Evolutionary conservation across 1,140 invertebrate genomes (phyloP), one percentile per base, ranked within the genome.

Genomic region (Tribolium castaneum): DNA sequence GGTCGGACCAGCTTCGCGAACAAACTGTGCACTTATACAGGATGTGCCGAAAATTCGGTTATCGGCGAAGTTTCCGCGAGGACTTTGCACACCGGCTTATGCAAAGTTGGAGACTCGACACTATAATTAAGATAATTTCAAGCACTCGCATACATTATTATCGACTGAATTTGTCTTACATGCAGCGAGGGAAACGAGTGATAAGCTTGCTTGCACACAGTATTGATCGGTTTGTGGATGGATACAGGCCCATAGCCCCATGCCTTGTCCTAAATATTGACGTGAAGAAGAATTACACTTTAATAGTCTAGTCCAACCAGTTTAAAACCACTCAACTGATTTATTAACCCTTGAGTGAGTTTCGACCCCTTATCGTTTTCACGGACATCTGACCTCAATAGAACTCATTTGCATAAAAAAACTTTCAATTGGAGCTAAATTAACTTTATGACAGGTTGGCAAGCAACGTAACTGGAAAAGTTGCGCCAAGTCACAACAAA

Each of bases 1-100:
- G 75, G 59, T 35, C 59, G 59, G 59, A 66, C 59, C 59, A 66
- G 59, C 30, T 13, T 30, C 14, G 10, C 54, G 19, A 22, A 1
- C 54, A 4, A 30, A 5, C 22, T 25, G 22, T 25, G 5, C 22
- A 25, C 22, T 25, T 25, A 25, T 25, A 25, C 22, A 25, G 22
- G 22, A 25, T 25, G 22, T 25, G 25, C 25, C 25, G 25, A 30
- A 30, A 30, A 30, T 2, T 30, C 6, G 25, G 1, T 4, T 2
- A 30, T 0, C 25, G 3, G 0, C 25, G 25, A 30, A 30, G 25
- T 30, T 30, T 30, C 25, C 25, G 5, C 25, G 25, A 30, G 6
- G 25, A 30, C 25, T 30, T 30, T 30, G 25, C 3, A 30, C 25
- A 30, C 25, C 5, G 25, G 25, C 25, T 30, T 30, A 30, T 30